Evolutionary conservation across 53 echinoderm and acorn worm species (phyloP).

Genomic region (Arbacia lixula): DNA sequence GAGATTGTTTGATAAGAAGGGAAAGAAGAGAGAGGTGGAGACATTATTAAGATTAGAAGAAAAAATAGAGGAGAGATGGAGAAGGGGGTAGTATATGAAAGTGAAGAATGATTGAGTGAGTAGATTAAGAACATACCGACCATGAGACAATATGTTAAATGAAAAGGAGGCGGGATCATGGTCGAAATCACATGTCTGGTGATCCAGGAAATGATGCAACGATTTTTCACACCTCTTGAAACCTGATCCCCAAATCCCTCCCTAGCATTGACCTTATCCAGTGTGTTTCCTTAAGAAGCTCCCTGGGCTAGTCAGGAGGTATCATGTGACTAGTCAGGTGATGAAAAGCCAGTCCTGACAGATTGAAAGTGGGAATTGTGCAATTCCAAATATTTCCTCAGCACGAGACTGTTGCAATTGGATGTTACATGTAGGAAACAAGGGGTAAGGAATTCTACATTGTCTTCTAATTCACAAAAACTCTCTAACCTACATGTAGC

Average conservation of each 20-base stretch:
- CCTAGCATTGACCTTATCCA: not conserved
- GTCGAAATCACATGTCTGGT: not conserved
- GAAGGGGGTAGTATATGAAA: not conserved
- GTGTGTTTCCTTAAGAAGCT: not conserved
- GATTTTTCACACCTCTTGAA: not conserved
- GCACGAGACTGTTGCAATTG: no score
- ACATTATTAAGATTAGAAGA: not conserved
- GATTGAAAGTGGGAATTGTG: no score
- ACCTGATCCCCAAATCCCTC: not conserved
- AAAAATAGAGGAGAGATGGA: not conserved
- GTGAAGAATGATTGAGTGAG: not conserved
- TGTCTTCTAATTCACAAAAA: no score
- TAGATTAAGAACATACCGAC: not conserved
- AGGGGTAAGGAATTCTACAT: no score
- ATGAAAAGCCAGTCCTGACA: no score
- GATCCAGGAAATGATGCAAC: constrained; percentile 16
- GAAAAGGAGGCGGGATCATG: constrained; percentile 8
- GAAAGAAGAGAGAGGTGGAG: not conserved
- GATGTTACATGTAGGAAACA: no score
- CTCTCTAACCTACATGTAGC: no score
- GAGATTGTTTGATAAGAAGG: not conserved
- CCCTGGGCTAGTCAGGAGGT: no score
- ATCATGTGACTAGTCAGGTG: not conserved
- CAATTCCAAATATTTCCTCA: no score
- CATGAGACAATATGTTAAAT: no score